Conservation (phyloP, 1,140 invertebrate genomes). For the Drosophila mauritiana region DNA sequence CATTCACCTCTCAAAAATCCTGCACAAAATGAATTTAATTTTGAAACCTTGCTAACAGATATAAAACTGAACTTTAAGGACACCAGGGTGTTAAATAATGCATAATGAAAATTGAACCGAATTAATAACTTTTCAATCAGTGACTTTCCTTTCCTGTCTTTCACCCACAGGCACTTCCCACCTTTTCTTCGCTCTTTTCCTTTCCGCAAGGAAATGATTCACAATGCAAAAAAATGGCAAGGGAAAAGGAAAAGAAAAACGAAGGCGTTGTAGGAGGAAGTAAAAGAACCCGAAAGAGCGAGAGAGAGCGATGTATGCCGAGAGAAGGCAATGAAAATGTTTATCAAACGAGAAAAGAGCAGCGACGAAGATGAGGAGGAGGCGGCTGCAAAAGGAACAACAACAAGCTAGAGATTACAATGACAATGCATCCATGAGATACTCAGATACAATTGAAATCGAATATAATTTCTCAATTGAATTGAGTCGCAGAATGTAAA, state of each 20-base stretch:
- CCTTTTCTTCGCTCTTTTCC: background rate
- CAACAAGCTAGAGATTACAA: conserved; percentile 42
- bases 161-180: conserved; percentile 3
- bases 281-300: conserved; percentile 35
- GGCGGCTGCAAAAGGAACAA: conserved; percentile 16
- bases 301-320: conserved; percentile 12
- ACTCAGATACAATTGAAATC: conserved; percentile 43
- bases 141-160: background rate
- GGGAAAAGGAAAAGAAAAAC: conserved; percentile 32
- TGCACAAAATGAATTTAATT: no score
- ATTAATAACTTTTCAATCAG: background rate
- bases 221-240: conserved; percentile 33
- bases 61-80: no score
- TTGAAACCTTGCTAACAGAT: no score
- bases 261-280: conserved; percentile 50
- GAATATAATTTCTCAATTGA: conserved; percentile 35
- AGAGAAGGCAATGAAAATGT: conserved; percentile 46
- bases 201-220: conserved; percentile 35
- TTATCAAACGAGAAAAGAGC: conserved; percentile 44
- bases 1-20: no score
- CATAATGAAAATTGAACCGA: background rate
- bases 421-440: conserved; percentile 45
- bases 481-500: conserved; percentile 13
- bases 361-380: conserved; percentile 22
- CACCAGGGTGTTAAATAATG: no score